Base-by-base conservation (phyloP, 2,888 invertebrate genomes). In the Mimas tiliae region DNA sequence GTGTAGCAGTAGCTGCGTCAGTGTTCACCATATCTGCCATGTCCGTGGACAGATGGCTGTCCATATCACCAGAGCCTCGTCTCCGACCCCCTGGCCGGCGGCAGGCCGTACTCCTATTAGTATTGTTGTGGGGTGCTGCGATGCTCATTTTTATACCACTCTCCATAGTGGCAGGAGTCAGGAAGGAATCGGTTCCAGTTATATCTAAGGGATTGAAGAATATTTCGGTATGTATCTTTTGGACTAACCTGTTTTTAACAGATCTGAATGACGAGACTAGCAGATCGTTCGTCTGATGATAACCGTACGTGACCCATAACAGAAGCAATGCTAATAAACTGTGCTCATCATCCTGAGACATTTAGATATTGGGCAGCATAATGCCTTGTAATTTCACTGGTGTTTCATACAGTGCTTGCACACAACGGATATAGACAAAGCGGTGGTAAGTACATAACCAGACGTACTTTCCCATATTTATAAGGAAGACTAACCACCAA, bases 21-120 rank as follows among this genome's bases (percentile, higher is more conserved):
- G 96, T 97, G 48, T 96, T 96, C 82, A 97, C 97, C 0, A 95
- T 97, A 70, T 96, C 96, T 7, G 95, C 96, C 0, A 96, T 97
- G 96, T 96, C 96, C 52, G 94, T 97, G n/a, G 97, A 97, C 81
- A 94, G 97, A 14, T 96, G 96, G 87, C 83, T 96, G 64, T 96
- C 97, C 33, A 97, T 97, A 68, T 94, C 96, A 0, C 95, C 89
- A 80, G 95, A 81, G 89, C 95, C 81, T 85, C 95, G 79, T 88
- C 95, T 72, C 78, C 94, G 77, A 75, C 95, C 96, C 8, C 96
- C 96, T 63, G 95, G 95, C 68, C 90, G 95, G 58, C 94, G 90
- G 53, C 95, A 95, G 67, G 96, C 96, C 0, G 82, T 95, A 6
- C 87, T 95, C 21, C 94, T 96, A 62, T 95, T 97, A 33, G 76